Conservation (phyloP, 2,113 vertebrate species). For the Ictalurus furcatus region DNA sequence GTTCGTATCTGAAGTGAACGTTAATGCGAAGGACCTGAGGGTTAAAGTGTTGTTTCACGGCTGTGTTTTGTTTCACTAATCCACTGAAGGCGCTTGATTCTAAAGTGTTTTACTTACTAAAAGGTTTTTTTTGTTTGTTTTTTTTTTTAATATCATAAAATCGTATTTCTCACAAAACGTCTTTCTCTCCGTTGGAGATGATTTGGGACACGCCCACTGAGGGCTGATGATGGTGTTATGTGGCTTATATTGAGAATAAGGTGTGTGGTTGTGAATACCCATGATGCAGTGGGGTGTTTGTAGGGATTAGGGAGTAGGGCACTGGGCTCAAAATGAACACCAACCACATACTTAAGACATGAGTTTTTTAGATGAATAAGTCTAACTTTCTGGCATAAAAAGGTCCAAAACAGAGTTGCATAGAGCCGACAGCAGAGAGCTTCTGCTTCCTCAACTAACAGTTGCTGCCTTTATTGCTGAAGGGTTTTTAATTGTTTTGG, state of each 20-base stretch:
- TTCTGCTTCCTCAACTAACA: slow-evolving; percentile 67
- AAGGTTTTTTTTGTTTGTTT: no score
- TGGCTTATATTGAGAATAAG: neutral
- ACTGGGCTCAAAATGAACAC: neutral
- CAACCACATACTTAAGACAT: no score
- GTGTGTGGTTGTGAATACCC: neutral
- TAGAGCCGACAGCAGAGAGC: slow-evolving; percentile 66
- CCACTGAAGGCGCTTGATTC: neutral
- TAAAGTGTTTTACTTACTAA: neutral
- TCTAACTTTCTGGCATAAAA: neutral
- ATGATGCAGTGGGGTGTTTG: neutral
- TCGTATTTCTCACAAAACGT: neutral
- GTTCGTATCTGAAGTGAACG: neutral
- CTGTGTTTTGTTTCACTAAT: slow-evolving; percentile 13
- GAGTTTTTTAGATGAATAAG: neutral
- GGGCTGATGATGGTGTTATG: neutral
- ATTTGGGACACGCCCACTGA: neutral
- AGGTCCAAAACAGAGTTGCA: slow-evolving; percentile 74
- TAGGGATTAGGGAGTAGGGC: neutral
- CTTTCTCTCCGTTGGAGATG: neutral
- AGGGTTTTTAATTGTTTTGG: neutral
- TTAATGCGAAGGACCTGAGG: slow-evolving; percentile 41
- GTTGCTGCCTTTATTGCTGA: slow-evolving; percentile 24
- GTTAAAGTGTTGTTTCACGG: slow-evolving; percentile 4
- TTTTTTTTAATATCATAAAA: neutral